A percentile compares a stretch with the other conserved stretches of the same genome.
phyloP scores from a whole-genome alignment of 2,113 vertebrate species.

The Hymenochirus boettgeri region DNA sequence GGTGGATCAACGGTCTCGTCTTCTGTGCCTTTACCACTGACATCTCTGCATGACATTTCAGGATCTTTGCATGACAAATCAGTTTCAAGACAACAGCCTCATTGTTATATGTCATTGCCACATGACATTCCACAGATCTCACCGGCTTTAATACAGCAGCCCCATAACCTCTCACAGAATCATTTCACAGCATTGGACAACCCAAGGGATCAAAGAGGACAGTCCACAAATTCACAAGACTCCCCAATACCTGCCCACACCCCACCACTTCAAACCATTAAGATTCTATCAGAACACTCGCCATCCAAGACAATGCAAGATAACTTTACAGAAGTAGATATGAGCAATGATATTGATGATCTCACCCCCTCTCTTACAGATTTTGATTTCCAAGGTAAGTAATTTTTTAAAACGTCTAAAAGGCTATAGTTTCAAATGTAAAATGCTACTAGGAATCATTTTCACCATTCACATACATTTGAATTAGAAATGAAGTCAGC shows the following conservation, averaged over 20 bases:
- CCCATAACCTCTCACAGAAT: conserved; percentile 50
- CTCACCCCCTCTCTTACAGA: conserved; percentile 90
- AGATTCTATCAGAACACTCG: conserved; percentile 63
- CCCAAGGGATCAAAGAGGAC: conserved; percentile 55
- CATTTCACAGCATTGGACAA: conserved; percentile 56
- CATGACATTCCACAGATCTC: conserved; percentile 65
- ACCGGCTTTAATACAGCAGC: conserved; percentile 57
- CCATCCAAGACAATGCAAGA: conserved; percentile 70
- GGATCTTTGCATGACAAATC: conserved; percentile 53
- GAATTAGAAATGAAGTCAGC: too few relatives aligned
- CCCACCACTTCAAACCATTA: conserved; percentile 60
- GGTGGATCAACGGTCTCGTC: conserved; percentile 51
- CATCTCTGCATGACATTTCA: conserved; percentile 46
- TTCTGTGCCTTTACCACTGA: conserved; percentile 49
- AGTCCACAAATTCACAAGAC: conserved; percentile 59
- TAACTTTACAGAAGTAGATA: conserved; percentile 75
- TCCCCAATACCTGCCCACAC: conserved; percentile 71
- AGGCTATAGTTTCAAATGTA: too few relatives aligned
- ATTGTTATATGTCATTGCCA: conserved; percentile 53
- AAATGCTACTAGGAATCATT: too few relatives aligned
- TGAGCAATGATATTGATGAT: conserved; percentile 78
- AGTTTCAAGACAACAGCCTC: conserved; percentile 50
- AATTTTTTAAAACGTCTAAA: too few relatives aligned
- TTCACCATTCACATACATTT: too few relatives aligned
- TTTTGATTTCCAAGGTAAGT: conserved; percentile 83